Conservation (phyloP, 2,888 invertebrate species). For the Malachius bipustulatus region DNA sequence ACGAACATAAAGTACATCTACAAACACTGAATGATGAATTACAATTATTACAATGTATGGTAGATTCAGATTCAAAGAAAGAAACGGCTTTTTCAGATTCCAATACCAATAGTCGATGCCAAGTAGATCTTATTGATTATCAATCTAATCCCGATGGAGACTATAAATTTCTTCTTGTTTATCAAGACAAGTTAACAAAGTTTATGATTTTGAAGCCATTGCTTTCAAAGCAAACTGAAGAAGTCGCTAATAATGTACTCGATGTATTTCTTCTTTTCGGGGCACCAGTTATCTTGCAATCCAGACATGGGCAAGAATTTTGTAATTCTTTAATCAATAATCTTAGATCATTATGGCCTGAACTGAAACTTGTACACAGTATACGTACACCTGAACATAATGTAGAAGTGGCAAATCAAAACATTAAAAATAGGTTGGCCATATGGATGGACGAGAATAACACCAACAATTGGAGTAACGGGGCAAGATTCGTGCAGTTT, state of each 20-base stretch:
- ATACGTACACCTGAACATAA: too few species aligned
- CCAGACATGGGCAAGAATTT: slow-evolving; percentile 29
- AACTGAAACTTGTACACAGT: slow-evolving; percentile 31
- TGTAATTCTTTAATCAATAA: slow-evolving; percentile 22
- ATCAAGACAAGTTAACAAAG: slow-evolving; percentile 16
- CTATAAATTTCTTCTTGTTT: slow-evolving; percentile 16
- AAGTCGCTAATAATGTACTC: slow-evolving; percentile 25
- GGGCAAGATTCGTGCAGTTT: too few species aligned
- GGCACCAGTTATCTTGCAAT: slow-evolving; percentile 27
- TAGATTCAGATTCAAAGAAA: too few species aligned
- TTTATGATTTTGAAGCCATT: slow-evolving; percentile 26
- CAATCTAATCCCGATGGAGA: slow-evolving; percentile 15
- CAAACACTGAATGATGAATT: too few species aligned
- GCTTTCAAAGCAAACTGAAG: slow-evolving; percentile 22
- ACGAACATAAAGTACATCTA: too few species aligned
- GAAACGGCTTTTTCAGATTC: too few species aligned
- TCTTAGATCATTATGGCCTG: slow-evolving; percentile 25
- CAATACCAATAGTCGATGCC: slow-evolving; percentile 25
- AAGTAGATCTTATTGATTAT: slow-evolving; percentile 30
- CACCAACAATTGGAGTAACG: too few species aligned
- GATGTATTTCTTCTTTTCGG: slow-evolving; percentile 29
- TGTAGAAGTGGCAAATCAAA: too few species aligned
- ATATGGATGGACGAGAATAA: too few species aligned
- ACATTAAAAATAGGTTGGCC: too few species aligned
- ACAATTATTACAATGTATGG: too few species aligned